These are phyloP conservation scores for Ommatoiulus sabulosus DNA, from an alignment of 2,888 invertebrate species.

Conservation along the genomic window DNA sequence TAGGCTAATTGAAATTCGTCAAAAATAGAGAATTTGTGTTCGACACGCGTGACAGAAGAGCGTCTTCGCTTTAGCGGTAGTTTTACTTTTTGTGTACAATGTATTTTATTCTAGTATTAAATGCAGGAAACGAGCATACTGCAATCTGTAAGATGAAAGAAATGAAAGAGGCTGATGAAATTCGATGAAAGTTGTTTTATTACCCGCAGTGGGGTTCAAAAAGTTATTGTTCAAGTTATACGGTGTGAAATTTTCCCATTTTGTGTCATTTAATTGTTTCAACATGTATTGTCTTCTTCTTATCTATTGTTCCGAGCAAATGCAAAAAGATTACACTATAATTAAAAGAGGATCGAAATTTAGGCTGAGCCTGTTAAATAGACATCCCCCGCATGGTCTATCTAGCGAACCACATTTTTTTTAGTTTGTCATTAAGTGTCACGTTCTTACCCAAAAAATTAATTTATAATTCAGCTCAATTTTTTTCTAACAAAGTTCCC, in stretches of 20 bases:
- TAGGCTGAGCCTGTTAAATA: background rate
- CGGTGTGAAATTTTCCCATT: conserved; percentile 29
- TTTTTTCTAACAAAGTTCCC: no score
- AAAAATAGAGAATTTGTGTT: background rate
- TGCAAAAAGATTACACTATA: background rate
- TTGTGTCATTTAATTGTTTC: conserved; percentile 25
- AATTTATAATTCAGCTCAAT: no score
- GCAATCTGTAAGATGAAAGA: background rate
- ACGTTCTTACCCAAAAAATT: background rate
- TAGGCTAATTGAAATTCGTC: conserved; percentile 37
- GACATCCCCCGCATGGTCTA: conserved; percentile 16
- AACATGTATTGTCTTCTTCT: background rate
- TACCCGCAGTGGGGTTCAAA: background rate
- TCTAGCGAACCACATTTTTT: background rate
- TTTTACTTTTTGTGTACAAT: background rate
- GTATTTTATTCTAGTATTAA: no score
- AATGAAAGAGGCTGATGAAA: background rate
- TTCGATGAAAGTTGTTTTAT: background rate
- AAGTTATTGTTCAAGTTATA: background rate
- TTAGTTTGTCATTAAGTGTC: background rate
- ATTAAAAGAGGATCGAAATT: conserved; percentile 12
- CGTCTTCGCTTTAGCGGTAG: background rate
- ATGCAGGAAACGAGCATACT: no score
- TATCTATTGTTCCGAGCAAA: background rate
- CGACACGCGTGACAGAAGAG: background rate